A percentile compares a stretch with the other conserved stretches of the same genome.
Evolutionary conservation across 2,797 vertebrate genomes (phyloP).

Genomic region (Eulemur rubriventer): DNA sequence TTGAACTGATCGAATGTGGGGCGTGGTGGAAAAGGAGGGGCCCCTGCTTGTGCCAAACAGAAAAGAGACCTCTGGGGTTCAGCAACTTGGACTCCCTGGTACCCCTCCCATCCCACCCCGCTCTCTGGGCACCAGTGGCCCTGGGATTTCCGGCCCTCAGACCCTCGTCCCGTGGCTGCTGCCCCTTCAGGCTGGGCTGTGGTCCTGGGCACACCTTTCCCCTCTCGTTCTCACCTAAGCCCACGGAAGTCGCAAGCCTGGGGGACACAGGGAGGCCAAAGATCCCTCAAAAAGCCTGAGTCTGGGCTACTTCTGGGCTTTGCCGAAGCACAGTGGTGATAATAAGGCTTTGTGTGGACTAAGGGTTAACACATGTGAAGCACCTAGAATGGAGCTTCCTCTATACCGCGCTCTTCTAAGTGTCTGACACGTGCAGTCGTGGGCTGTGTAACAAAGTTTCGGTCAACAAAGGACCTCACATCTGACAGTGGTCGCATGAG

Average conservation of each 20-base stretch:
- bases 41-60: background rate
- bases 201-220: background rate
- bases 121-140: background rate
- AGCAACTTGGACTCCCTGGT: background rate
- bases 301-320: background rate
- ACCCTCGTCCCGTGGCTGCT: background rate
- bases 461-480: no score
- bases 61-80: background rate
- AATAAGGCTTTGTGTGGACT: background rate
- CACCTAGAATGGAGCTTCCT: background rate
- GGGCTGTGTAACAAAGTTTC: no score
- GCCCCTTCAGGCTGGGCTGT: background rate
- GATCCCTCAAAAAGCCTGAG: background rate
- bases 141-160: background rate
- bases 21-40: background rate
- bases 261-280: background rate
- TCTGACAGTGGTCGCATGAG: no score
- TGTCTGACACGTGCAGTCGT: background rate
- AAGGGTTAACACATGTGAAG: background rate
- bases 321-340: background rate
- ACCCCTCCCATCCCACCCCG: background rate
- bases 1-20: background rate
- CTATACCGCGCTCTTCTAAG: background rate
- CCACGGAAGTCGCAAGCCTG: background rate
- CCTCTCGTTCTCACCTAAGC: background rate